Percentiles rank a stretch among this genome's conserved stretches.
These are phyloP conservation scores for Myopa tessellatipennis DNA, from an alignment of 2,888 invertebrate species.

Conservation along the genomic window DNA sequence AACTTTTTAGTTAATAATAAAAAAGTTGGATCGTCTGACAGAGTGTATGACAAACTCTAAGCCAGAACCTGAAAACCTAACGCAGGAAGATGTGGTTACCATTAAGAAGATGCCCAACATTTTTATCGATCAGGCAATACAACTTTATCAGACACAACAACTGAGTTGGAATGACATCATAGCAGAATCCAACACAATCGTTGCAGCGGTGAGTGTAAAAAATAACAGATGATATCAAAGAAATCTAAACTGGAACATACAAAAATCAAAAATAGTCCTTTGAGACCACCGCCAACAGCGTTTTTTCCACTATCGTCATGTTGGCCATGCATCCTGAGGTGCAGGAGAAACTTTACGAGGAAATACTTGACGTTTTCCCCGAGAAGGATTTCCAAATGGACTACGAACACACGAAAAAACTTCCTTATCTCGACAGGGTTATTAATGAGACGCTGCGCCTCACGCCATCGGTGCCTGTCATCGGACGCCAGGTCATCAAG, in stretches of 20 bases:
- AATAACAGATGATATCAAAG: neutral
- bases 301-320: constrained; percentile 47
- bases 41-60: neutral
- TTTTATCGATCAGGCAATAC: constrained; percentile 52
- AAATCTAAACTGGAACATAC: neutral
- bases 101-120: constrained; percentile 49
- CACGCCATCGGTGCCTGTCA: constrained; percentile 50
- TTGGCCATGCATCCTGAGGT: constrained; percentile 49
- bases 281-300: constrained; percentile 50
- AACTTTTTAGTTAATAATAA: constrained; percentile 17
- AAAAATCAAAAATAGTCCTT: constrained; percentile 44
- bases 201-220: constrained; percentile 47
- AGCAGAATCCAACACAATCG: constrained; percentile 50
- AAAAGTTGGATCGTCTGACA: neutral
- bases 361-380: constrained; percentile 46
- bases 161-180: constrained; percentile 49
- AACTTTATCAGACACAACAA: constrained; percentile 45
- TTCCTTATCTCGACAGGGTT: constrained; percentile 55
- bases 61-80: neutral
- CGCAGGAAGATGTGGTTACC: neutral
- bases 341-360: constrained; percentile 49
- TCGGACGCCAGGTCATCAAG: constrained; percentile 48
- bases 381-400: constrained; percentile 47
- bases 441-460: constrained; percentile 53
- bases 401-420: constrained; percentile 47